These are phyloP conservation scores for Sycophila texana DNA, from an alignment of 2,888 invertebrate genomes.

Conservation along the genomic window DNA sequence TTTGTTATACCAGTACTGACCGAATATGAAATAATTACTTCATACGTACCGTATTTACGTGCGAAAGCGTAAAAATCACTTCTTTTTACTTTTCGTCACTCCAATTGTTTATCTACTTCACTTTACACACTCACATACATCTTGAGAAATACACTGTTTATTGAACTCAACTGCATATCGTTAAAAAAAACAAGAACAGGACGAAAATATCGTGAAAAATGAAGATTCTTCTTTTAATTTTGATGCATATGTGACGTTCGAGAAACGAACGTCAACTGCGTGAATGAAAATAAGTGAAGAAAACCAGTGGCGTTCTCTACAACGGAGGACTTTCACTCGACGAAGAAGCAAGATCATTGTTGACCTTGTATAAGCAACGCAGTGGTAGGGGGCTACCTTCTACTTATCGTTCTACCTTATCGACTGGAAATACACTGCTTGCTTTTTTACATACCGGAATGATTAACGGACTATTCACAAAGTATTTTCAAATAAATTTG, in stretches of 20 bases:
- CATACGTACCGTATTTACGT: not conserved
- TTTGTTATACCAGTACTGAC: not conserved
- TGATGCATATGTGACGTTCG: conserved; percentile 19
- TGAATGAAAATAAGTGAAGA: conserved; percentile 19
- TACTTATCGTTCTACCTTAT: conserved; percentile 31
- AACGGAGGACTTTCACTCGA: conserved; percentile 43
- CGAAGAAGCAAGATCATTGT: conserved; percentile 47
- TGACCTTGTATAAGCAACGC: conserved; percentile 43
- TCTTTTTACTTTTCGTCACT: not conserved
- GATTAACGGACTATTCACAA: not conserved
- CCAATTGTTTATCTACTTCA: no score
- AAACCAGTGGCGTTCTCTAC: conserved; percentile 23
- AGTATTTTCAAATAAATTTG: no score
- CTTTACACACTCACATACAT: not conserved
- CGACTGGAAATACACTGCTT: conserved; percentile 26
- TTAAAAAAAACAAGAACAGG: not conserved
- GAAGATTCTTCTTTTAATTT: not conserved
- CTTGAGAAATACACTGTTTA: not conserved
- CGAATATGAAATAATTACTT: not conserved
- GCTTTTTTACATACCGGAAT: not conserved
- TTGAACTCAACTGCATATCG: not conserved
- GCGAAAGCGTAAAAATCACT: not conserved
- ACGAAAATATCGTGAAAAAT: not conserved
- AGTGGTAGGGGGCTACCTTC: conserved; percentile 28
- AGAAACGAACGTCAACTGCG: conserved; percentile 29